These are phyloP conservation scores for Megalopta genalis DNA, from an alignment of 1,140 invertebrate genomes.

Conservation along the genomic window DNA sequence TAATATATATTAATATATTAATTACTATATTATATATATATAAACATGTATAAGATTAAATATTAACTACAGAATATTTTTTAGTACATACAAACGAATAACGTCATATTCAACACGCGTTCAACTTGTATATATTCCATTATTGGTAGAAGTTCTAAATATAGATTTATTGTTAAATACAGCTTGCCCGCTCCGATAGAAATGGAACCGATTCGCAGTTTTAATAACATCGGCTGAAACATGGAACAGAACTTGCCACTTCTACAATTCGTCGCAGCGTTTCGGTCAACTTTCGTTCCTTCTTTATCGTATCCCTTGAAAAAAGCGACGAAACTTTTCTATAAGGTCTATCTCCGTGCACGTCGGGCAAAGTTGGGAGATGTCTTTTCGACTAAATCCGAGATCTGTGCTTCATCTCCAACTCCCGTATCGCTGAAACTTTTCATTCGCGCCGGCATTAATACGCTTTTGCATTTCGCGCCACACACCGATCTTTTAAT, in stretches of 20 bases:
- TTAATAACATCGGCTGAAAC: not conserved
- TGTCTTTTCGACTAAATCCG: conserved; percentile 4
- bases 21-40: too few relatives aligned
- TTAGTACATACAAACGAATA: too few relatives aligned
- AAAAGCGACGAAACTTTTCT: not conserved
- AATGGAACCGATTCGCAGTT: not conserved
- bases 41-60: too few relatives aligned
- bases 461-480: not conserved
- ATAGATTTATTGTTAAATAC: not conserved
- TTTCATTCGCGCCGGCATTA: not conserved
- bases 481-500: not conserved
- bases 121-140: too few relatives aligned
- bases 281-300: not conserved
- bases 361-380: not conserved
- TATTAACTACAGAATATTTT: too few relatives aligned
- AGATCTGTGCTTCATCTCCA: not conserved
- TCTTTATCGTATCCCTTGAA: not conserved
- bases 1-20: too few relatives aligned
- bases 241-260: not conserved
- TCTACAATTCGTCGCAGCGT: not conserved
- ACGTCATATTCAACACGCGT: too few relatives aligned
- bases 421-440: not conserved
- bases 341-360: not conserved
- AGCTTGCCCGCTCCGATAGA: not conserved
- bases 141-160: not conserved